Percentiles rank a stretch among this genome's conserved stretches.
Conservation (phyloP, 1,140 invertebrate genomes). For the Oscheius sp. region DNA sequence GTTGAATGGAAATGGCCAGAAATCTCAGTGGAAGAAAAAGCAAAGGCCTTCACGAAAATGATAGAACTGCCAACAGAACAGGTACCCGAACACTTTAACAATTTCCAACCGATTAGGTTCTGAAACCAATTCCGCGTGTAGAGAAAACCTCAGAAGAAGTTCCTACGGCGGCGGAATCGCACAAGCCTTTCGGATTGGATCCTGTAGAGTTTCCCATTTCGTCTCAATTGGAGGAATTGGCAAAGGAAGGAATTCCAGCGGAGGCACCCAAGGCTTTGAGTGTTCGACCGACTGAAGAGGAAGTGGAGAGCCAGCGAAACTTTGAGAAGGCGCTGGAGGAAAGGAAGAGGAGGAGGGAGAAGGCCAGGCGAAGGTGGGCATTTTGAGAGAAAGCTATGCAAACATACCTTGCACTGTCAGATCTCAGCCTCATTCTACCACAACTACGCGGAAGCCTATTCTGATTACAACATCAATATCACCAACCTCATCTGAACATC, state of each 20-base stretch:
- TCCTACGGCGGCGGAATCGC: neutral
- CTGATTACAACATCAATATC: neutral
- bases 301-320: constrained; percentile 6
- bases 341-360: neutral
- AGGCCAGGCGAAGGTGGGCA: neutral
- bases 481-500: neutral
- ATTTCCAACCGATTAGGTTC: neutral
- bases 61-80: constrained; percentile 16
- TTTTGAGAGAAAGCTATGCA: neutral
- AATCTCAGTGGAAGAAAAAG: neutral
- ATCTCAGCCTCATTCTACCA: neutral
- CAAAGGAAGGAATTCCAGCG: neutral
- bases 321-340: neutral
- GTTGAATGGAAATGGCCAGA: constrained; percentile 1
- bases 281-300: neutral
- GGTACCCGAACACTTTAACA: neutral
- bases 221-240: neutral
- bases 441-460: neutral
- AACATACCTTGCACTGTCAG: neutral
- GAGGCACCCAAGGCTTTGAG: neutral
- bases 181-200: constrained; percentile 6
- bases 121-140: neutral
- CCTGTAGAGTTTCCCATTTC: constrained; percentile 27
- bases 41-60: constrained; percentile 19
- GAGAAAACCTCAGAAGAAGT: neutral